These are phyloP conservation scores for Acanthosepion esculentum DNA, from an alignment of 2,888 invertebrate genomes.

Conservation along the genomic window DNA sequence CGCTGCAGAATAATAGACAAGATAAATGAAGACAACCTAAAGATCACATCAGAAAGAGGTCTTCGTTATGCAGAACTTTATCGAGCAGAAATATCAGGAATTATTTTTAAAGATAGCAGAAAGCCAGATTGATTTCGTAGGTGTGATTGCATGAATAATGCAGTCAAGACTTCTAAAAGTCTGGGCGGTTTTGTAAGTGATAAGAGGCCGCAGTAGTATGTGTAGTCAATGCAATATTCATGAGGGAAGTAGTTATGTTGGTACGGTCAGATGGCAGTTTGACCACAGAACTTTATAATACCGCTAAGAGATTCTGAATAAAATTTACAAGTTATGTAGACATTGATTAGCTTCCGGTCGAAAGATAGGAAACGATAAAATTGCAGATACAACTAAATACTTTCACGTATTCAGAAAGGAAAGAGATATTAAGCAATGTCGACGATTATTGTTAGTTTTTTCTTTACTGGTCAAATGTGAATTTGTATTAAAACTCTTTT, in stretches of 20 bases:
- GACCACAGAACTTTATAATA: neutral
- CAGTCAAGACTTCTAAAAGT: slow-evolving; percentile 17
- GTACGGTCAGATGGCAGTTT: neutral
- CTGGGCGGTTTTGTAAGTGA: neutral
- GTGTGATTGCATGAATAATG: slow-evolving; percentile 33
- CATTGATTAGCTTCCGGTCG: too few relatives aligned
- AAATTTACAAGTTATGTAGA: neutral
- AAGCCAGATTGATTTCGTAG: neutral
- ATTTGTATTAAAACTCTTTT: too few relatives aligned
- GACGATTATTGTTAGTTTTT: too few relatives aligned
- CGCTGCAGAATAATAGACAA: neutral
- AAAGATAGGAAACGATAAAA: too few relatives aligned
- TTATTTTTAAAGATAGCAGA: neutral
- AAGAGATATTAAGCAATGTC: too few relatives aligned
- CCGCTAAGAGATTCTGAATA: neutral
- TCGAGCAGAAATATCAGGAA: neutral
- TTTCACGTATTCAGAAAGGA: too few relatives aligned
- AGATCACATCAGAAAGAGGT: neutral
- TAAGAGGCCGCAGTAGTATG: neutral
- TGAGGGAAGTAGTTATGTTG: neutral
- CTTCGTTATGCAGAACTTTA: neutral
- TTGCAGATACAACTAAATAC: too few relatives aligned
- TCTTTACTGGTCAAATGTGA: too few relatives aligned
- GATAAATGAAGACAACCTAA: neutral
- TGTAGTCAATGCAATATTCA: neutral